Evolutionary conservation across 2,888 invertebrate species (phyloP).

Genomic region (Xestia rhomboidea): DNA sequence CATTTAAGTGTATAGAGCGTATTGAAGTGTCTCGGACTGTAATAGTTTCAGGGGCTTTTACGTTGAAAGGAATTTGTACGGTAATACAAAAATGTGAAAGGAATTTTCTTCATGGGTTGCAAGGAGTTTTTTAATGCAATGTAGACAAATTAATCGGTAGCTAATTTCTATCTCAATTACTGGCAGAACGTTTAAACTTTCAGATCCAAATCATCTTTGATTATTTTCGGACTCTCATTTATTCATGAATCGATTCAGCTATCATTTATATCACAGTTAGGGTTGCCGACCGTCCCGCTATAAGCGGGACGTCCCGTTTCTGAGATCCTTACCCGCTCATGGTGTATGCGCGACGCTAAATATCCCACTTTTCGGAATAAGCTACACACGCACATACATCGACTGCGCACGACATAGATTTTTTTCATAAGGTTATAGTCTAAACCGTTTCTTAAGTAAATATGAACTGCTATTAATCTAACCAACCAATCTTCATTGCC

Average conservation of each 20-base stretch:
- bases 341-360: too few species aligned
- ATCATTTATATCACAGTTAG: neutral
- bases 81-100: neutral
- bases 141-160: neutral
- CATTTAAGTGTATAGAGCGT: constrained; percentile 30
- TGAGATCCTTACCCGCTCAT: too few species aligned
- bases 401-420: too few species aligned
- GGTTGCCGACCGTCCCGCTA: too few species aligned
- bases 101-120: constrained; percentile 7
- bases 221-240: neutral
- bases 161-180: neutral
- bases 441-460: too few species aligned
- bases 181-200: neutral
- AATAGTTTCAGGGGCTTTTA: constrained; percentile 26
- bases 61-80: constrained; percentile 14
- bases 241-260: neutral
- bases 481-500: too few species aligned
- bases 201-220: neutral
- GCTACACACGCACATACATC: too few species aligned
- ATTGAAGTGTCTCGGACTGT: constrained; percentile 56
- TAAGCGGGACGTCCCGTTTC: too few species aligned
- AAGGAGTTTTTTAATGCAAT: neutral
- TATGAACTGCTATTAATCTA: too few species aligned
- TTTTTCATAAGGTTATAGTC: too few species aligned
- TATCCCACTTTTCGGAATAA: too few species aligned